phyloP scores from a whole-genome alignment of 2,113 vertebrate genomes.

The Diphyllodes magnificus region DNA sequence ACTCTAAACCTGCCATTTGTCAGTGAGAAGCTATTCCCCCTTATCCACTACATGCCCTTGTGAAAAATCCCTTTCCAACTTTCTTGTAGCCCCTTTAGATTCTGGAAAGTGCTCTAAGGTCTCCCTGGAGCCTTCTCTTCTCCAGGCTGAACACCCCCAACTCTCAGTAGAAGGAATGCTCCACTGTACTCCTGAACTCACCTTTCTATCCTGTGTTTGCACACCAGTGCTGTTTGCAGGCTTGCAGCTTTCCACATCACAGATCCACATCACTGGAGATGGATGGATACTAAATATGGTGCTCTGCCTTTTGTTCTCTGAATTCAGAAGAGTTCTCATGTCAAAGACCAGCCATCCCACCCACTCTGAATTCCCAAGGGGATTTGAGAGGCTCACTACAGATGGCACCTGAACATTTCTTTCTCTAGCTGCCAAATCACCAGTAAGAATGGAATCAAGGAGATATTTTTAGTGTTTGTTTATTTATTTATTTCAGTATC shows the following conservation, averaged over 20 bases:
- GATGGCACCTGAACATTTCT: background rate
- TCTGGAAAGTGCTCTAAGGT: background rate
- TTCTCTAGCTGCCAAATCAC: background rate
- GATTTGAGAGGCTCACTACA: background rate
- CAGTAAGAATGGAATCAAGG: background rate
- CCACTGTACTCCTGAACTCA: background rate
- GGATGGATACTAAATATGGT: background rate
- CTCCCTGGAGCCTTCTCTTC: background rate
- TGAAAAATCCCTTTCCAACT: background rate
- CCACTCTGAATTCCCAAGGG: background rate
- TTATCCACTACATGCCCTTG: background rate
- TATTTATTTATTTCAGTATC: background rate
- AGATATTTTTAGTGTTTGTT: background rate
- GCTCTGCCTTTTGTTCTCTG: background rate
- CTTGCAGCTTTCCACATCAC: background rate
- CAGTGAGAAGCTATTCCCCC: background rate
- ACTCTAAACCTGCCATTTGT: background rate
- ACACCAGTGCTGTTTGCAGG: background rate
- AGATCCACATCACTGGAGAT: background rate
- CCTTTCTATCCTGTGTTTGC: background rate
- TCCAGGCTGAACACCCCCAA: background rate
- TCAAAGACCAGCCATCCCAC: background rate
- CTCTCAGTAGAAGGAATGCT: background rate
- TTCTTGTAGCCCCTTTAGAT: background rate
- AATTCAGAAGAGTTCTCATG: background rate